Evolutionary conservation across 2,113 vertebrate species (phyloP), one percentile per base, ranked within the genome.

Genomic region (Dicerorhinus sumatrensis): DNA sequence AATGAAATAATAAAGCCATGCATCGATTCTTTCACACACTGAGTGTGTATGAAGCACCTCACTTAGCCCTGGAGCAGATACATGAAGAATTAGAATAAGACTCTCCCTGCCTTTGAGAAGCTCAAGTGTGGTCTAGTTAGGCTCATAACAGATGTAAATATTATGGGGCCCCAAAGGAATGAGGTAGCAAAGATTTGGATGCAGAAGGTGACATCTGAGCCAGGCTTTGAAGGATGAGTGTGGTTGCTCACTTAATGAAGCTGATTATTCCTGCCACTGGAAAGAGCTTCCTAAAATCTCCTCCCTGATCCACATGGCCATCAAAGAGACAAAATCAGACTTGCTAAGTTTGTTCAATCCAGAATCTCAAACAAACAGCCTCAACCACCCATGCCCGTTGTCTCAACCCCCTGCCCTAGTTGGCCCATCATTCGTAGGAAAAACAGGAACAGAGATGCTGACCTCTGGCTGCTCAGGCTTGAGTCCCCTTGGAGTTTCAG

Each of bases 391-490:
- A 65, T 31, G 56, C 39, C 62, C 46, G 25, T 63, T 97, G 83
- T 75, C 65, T 62, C 2, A 0, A 36, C 82, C 42, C 8, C 6
- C 46, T 89, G 62, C 27, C 72, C 48, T 69, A 94, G 14, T 18
- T 91, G 95, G 73, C 67, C 67, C 88, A 72, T 54, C 23, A 27
- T 62, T 91, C 1, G 0, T 36, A 56, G 67, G 56, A 60, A 80
- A 96, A 97, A 72, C 75, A 92, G 65, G 39, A 96, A 73, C 62
- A 86, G 51, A 85, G 42, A 97, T 54, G 69, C 89, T 94, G 83
- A 91, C 73, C 58, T 97, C 93, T 93, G 63, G 56, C 91, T 75
- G 20, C 36, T 89, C 18, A 62, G 60, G 7, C 63, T 18, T 13
- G 16, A 79, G 39, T 94, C 20, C 29, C 91, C 21, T 79, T 79